phyloP scores from a whole-genome alignment of 2,113 vertebrate genomes.

The Vireo altiloquus region DNA sequence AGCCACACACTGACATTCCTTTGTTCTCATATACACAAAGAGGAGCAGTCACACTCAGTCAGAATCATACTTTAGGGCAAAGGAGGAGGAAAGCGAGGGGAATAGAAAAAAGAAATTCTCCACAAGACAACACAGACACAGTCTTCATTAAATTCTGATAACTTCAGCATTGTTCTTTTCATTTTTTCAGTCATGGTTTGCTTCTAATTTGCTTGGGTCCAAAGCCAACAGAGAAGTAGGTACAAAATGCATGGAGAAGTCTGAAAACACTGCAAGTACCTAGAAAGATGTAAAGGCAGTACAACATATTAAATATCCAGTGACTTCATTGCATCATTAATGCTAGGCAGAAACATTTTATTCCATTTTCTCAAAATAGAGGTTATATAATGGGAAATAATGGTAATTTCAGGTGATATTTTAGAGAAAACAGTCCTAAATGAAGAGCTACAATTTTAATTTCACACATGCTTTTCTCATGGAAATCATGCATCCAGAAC shows the following conservation, averaged over 20 bases:
- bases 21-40: not conserved
- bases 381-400: not conserved
- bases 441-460: not conserved
- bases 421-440: not conserved
- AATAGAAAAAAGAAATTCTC: not conserved
- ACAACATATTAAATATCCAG: not conserved
- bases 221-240: not conserved
- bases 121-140: not conserved
- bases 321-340: not conserved
- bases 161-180: not conserved
- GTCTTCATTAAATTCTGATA: not conserved
- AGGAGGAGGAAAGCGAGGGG: not conserved
- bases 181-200: not conserved
- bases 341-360: not conserved
- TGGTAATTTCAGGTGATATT: not conserved
- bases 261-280: not conserved
- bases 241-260: not conserved
- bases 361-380: not conserved
- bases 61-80: not conserved
- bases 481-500: not conserved
- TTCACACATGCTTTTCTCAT: not conserved
- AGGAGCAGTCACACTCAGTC: not conserved
- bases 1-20: not conserved
- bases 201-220: not conserved
- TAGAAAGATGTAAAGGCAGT: not conserved